Evolutionary conservation across 2,113 vertebrate species (phyloP).

Genomic region (Macroglossus sobrinus): DNA sequence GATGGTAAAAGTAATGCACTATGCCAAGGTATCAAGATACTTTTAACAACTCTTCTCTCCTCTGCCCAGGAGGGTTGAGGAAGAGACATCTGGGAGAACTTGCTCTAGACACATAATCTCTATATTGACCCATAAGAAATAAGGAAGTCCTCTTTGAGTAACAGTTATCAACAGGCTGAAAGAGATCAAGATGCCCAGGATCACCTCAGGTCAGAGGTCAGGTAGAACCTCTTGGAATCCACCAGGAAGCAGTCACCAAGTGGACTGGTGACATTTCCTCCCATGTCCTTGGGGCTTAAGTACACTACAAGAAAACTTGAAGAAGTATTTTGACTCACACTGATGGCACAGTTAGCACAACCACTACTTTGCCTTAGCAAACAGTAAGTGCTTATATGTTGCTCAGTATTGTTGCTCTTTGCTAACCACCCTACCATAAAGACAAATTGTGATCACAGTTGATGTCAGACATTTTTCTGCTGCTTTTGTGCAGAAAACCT

Average conservation of each 20-base stretch:
- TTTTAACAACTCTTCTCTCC: not conserved
- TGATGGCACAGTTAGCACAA: rapidly evolving
- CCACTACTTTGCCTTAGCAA: not conserved
- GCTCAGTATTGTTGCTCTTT: not conserved
- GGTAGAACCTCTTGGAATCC: not conserved
- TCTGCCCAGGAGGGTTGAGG: not conserved
- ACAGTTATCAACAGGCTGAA: not conserved
- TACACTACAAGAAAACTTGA: not conserved
- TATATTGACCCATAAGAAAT: not conserved
- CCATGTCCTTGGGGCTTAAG: not conserved
- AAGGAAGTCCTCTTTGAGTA: not conserved
- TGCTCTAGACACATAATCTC: not conserved
- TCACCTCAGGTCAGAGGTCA: not conserved
- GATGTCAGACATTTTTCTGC: not conserved
- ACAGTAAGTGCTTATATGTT: not conserved
- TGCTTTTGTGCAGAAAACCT: not conserved
- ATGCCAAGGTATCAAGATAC: not conserved
- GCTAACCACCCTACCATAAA: not conserved
- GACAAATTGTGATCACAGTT: not conserved
- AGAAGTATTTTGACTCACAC: not conserved
- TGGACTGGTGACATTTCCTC: too few relatives aligned
- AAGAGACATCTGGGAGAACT: not conserved
- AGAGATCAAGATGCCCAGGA: not conserved
- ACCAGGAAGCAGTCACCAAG: not conserved
- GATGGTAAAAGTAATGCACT: not conserved